Base-by-base conservation (phyloP, 2,888 invertebrate genomes). In the Dasysyrphus tricinctus region DNA sequence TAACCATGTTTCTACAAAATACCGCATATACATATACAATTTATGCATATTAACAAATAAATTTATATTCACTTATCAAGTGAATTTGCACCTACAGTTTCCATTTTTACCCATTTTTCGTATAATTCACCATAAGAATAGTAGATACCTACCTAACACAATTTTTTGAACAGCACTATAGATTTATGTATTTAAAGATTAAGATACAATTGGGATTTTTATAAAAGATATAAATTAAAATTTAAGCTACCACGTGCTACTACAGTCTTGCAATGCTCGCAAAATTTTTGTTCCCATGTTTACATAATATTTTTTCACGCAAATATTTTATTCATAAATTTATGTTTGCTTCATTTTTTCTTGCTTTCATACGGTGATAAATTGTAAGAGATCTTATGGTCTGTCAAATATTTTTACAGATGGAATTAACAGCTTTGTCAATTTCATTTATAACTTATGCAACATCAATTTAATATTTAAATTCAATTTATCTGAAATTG, bases 361-460 rank as follows among this genome's bases (percentile, higher is more conserved):
- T 59, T 19, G 0, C 11, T 32, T 14, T 34, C 16, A 57, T 24
- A 37, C n/a, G 9, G 16, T 16, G 37, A 19, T 34, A 57, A 34
- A n/a, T 19, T 57, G 8, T n/a, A 32, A n/a, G 7, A 32, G 12
- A 0, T 19, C 12, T 39, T 11, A 11, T 19, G n/a, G 19, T 11
- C 19, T 39, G 39, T 59, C 9, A 39, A 59, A 59, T 59, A 59
- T 59, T 59, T 39, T 59, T 39, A 19, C 59, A 59, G 39, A 59
- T 59, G 37, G 39, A 39, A 24, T 59, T 39, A 59, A 59, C 57
- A 59, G 39, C 59, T 19, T 39, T 59, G 16, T 59, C 37, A 59
- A 39, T 32, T 59, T 59, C 0, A 19, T 59, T 39, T 39, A n/a
- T n/a, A 8, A 14, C 12, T 59, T 59, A 59, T 39, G 59, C 39